These are phyloP conservation scores for Erebia palarica DNA, from an alignment of 2,888 invertebrate genomes.

Conservation along the genomic window DNA sequence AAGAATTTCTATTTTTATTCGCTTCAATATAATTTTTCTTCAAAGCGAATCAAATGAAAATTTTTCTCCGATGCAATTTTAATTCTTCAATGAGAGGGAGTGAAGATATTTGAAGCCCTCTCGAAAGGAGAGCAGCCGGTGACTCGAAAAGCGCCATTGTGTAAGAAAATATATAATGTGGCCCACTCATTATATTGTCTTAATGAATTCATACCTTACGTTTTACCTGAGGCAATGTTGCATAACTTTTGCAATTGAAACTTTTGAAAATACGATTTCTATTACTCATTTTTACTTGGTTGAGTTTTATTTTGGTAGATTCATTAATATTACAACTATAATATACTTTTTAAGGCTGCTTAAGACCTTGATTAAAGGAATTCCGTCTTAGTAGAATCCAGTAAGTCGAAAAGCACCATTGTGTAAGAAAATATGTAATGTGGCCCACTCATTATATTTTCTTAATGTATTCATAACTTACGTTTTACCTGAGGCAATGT, in stretches of 20 bases:
- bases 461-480: neutral
- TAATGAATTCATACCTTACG: conserved; percentile 2
- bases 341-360: no score
- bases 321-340: no score
- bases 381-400: no score
- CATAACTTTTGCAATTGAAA: neutral
- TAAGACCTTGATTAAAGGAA: no score
- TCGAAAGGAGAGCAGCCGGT: conserved; percentile 26
- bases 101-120: conserved; percentile 28
- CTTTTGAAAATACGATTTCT: neutral
- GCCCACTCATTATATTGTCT: conserved; percentile 9
- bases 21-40: no score
- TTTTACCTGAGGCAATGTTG: neutral
- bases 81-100: conserved; percentile 19
- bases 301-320: no score
- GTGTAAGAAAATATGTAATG: conserved; percentile 29
- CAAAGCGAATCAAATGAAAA: neutral
- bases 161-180: conserved; percentile 30
- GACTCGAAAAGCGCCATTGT: conserved; percentile 26
- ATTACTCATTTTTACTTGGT: no score
- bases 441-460: no score
- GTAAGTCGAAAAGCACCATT: no score
- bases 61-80: conserved; percentile 3
- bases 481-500: neutral
- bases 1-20: no score